A percentile compares a stretch with the other conserved stretches of the same genome.
phyloP scores from a whole-genome alignment of 1,140 invertebrate genomes.

The Halesus radiatus region DNA sequence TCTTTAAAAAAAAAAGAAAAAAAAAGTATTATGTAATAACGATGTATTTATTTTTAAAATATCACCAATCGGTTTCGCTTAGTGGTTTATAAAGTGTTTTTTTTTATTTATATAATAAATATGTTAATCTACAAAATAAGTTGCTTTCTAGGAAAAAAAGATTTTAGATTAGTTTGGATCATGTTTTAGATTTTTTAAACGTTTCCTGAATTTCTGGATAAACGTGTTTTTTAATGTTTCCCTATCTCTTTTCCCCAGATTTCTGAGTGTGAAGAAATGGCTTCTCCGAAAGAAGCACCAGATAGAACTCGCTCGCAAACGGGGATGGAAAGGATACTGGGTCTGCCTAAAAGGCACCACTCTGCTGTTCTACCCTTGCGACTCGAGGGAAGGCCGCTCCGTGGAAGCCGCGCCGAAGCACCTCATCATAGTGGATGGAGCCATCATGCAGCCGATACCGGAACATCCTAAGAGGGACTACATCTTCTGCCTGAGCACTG shows the following conservation, averaged over 20 bases:
- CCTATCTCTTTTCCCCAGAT: conserved; percentile 73
- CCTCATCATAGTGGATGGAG: conserved; percentile 96
- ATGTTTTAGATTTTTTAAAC: no score
- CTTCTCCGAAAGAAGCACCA: conserved; percentile 96
- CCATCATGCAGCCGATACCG: conserved; percentile 98
- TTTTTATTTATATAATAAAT: no score
- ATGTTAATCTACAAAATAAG: no score
- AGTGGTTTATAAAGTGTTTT: no score
- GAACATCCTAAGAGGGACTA: conserved; percentile 98
- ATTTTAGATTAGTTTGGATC: no score
- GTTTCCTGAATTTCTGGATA: no score
- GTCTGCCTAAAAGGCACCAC: conserved; percentile 97
- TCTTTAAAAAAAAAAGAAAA: no score
- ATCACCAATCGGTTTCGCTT: no score
- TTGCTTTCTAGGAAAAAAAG: no score
- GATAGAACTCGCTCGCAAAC: conserved; percentile 93
- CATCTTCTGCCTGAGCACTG: conserved; percentile 97
- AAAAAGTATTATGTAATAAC: no score
- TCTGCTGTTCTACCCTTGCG: conserved; percentile 95
- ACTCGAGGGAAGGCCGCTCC: conserved; percentile 90
- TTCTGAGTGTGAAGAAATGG: conserved; percentile 99
- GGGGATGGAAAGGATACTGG: conserved; percentile 99
- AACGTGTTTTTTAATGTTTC: no score
- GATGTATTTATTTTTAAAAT: no score
- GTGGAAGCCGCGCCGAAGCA: conserved; percentile 95